These are phyloP conservation scores for Lepisosteus osseus DNA, from an alignment of 2,113 vertebrate species.

Conservation along the genomic window DNA sequence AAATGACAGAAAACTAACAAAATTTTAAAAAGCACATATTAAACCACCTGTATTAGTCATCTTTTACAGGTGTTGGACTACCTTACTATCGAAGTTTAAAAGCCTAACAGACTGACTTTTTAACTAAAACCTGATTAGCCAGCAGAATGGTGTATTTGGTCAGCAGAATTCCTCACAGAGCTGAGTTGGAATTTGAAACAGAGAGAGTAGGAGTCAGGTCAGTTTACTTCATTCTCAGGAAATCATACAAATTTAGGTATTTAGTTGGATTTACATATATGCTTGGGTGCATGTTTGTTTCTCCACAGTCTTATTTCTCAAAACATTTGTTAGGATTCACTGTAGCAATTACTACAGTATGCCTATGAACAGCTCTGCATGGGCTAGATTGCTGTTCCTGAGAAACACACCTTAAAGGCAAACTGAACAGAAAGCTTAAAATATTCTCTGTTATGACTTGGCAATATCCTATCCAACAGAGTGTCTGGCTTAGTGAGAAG, in stretches of 20 bases:
- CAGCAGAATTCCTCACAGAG: slow-evolving; percentile 46
- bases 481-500: slow-evolving; percentile 3
- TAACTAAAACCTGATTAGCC: slow-evolving; percentile 38
- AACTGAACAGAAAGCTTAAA: slow-evolving; percentile 6
- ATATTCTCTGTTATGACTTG: slow-evolving; percentile 18
- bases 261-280: too few relatives aligned
- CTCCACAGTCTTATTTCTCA: slow-evolving; percentile 26
- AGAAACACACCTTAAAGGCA: neutral
- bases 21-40: too few relatives aligned
- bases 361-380: neutral
- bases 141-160: slow-evolving; percentile 35
- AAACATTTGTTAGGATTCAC: slow-evolving; percentile 23
- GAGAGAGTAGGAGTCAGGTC: slow-evolving; percentile 26
- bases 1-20: neutral
- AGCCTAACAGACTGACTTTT: slow-evolving; percentile 28
- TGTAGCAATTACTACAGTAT: neutral
- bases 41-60: too few relatives aligned
- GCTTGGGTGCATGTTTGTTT: neutral
- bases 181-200: slow-evolving; percentile 54
- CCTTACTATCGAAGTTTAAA: neutral
- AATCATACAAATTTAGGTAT: slow-evolving; percentile 7
- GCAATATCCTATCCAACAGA: slow-evolving; percentile 5
- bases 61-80: neutral
- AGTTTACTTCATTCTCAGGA: neutral
- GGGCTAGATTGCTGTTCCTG: neutral